Conservation (phyloP, 2,888 invertebrate genomes). For the Callyntrura sp. region DNA sequence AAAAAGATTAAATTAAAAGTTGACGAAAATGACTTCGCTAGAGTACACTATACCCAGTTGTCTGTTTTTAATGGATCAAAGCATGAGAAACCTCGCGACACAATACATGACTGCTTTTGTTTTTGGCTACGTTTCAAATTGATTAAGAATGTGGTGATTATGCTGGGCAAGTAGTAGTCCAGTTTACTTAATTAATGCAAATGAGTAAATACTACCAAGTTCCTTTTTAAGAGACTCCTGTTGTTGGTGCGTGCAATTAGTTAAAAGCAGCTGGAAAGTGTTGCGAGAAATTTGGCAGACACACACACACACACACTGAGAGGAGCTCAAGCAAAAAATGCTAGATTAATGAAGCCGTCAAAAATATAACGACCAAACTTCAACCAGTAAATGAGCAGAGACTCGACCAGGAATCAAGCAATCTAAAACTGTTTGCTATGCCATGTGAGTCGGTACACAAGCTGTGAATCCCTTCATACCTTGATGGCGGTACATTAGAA, state of each 20-base stretch:
- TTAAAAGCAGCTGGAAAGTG: neutral
- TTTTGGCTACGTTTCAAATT: conserved; percentile 61
- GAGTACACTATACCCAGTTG: neutral
- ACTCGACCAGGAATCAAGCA: no score
- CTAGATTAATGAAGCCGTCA: neutral
- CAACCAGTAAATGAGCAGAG: no score
- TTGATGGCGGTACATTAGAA: no score
- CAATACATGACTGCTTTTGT: neutral
- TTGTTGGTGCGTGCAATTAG: neutral
- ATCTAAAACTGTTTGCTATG: no score
- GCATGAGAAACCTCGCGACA: neutral
- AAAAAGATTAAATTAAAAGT: neutral
- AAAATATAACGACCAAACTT: neutral
- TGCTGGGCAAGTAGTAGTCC: conserved; percentile 12
- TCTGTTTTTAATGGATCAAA: neutral
- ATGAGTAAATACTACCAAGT: conserved; percentile 50
- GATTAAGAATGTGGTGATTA: neutral
- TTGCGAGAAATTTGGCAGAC: neutral
- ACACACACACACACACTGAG: neutral
- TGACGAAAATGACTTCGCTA: neutral
- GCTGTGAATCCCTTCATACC: no score
- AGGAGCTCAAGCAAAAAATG: neutral
- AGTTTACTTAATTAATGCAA: conserved; percentile 58
- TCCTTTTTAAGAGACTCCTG: conserved; percentile 1
- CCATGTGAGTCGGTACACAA: no score